Conservation (phyloP, 1,140 invertebrate genomes). For the Pristionchus pacificus region DNA sequence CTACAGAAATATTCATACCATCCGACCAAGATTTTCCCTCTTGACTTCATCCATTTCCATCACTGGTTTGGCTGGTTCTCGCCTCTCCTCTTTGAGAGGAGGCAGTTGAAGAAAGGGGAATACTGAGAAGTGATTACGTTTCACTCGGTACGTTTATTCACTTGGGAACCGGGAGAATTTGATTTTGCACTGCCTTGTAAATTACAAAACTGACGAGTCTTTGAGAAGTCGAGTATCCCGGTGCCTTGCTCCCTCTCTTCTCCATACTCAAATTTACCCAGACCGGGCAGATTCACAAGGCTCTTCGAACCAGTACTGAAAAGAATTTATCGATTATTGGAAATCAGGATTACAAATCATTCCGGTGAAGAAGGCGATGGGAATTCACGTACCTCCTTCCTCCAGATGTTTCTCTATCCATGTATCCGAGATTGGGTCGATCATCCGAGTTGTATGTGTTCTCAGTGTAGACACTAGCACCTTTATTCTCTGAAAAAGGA, state of each 20-base stretch:
- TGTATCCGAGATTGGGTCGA: constrained; percentile 27
- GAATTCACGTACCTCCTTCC: constrained; percentile 10
- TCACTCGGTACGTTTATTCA: not conserved
- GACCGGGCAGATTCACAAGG: constrained; percentile 26
- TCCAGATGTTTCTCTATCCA: constrained; percentile 28
- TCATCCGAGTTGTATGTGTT: constrained; percentile 19
- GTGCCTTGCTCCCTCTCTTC: constrained; percentile 30
- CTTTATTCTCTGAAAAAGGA: too few species aligned
- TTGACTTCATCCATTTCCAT: not conserved
- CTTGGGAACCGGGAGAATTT: not conserved
- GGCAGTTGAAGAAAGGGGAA: constrained; percentile 30
- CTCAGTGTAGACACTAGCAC: too few species aligned
- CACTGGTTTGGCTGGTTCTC: not conserved
- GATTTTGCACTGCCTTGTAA: not conserved
- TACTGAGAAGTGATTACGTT: constrained; percentile 10
- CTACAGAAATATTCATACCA: too few species aligned
- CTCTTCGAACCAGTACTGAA: too few species aligned
- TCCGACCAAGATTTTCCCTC: not conserved
- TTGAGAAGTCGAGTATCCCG: constrained; percentile 28
- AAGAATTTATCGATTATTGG: too few species aligned
- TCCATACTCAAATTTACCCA: constrained; percentile 19
- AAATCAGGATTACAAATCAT: too few species aligned
- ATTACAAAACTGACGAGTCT: constrained; percentile 13
- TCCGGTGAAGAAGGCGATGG: too few species aligned
- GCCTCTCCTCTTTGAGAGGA: constrained; percentile 16